Percentiles rank a stretch among this genome's conserved stretches.
phyloP scores from a whole-genome alignment of 2,888 invertebrate genomes.

The Leucania comma region DNA sequence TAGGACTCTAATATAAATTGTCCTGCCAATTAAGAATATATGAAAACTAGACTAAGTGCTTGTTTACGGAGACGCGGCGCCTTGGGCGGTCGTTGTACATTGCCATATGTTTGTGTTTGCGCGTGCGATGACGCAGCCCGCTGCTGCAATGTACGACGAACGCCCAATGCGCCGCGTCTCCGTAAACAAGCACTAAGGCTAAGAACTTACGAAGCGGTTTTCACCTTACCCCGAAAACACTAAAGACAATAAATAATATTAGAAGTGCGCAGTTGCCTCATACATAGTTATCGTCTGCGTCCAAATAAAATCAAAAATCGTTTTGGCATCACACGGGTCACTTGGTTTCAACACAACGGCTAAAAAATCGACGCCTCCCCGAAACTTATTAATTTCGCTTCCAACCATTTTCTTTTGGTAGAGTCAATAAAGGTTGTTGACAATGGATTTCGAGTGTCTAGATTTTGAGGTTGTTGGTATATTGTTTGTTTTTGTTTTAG shows the following conservation, averaged over 20 bases:
- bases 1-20: not conserved
- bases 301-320: slow-evolving; percentile 41
- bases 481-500: slow-evolving; percentile 1
- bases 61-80: no score
- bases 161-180: no score
- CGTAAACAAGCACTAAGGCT: no score
- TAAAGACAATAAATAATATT: slow-evolving; percentile 7
- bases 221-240: not conserved
- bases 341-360: slow-evolving; percentile 12
- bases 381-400: slow-evolving; percentile 48
- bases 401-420: slow-evolving; percentile 20
- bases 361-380: slow-evolving; percentile 23
- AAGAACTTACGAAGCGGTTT: no score
- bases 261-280: slow-evolving; percentile 28
- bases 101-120: no score
- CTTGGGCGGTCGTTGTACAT: no score
- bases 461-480: not conserved
- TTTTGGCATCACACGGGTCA: slow-evolving; percentile 37
- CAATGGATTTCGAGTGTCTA: slow-evolving; percentile 8
- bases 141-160: no score
- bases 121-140: no score
- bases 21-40: not conserved
- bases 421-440: slow-evolving; percentile 22
- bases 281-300: slow-evolving; percentile 42
- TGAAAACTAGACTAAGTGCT: no score